Evolutionary conservation across 2,888 invertebrate genomes (phyloP).

Genomic region (Aleiodes leptofemur): DNA sequence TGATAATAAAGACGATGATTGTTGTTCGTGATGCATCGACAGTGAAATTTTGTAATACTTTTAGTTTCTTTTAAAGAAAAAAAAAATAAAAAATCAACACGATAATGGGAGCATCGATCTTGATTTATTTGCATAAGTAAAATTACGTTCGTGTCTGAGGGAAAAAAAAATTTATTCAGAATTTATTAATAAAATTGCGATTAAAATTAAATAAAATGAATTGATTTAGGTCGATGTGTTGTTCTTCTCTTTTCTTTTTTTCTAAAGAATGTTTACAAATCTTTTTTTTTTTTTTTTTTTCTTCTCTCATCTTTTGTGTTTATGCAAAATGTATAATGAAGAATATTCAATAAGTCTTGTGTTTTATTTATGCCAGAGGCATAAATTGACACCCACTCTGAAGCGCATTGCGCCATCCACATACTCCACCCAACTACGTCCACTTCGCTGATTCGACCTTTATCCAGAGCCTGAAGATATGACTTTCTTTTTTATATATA

Average conservation of each 20-base stretch:
- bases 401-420: constrained; percentile 20
- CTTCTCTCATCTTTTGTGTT: background rate
- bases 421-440: constrained; percentile 8
- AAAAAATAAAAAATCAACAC: background rate
- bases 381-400: constrained; percentile 30
- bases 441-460: constrained; percentile 17
- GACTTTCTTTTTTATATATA: background rate
- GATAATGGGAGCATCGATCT: constrained; percentile 24
- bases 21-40: constrained; percentile 7
- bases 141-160: background rate
- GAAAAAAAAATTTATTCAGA: no score
- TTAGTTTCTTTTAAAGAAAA: background rate
- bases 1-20: background rate
- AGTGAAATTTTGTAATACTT: constrained; percentile 4
- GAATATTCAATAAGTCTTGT: constrained; percentile 8
- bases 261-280: no score
- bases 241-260: background rate
- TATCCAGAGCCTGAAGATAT: constrained; percentile 1
- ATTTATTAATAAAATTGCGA: no score
- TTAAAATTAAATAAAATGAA: no score
- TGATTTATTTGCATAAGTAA: background rate
- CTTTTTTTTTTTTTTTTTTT: background rate
- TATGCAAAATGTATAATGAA: background rate
- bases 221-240: no score
- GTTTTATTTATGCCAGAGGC: constrained; percentile 21